Base-by-base conservation (phyloP, 2,797 vertebrate species). In the Adelosebastes latens region DNA sequence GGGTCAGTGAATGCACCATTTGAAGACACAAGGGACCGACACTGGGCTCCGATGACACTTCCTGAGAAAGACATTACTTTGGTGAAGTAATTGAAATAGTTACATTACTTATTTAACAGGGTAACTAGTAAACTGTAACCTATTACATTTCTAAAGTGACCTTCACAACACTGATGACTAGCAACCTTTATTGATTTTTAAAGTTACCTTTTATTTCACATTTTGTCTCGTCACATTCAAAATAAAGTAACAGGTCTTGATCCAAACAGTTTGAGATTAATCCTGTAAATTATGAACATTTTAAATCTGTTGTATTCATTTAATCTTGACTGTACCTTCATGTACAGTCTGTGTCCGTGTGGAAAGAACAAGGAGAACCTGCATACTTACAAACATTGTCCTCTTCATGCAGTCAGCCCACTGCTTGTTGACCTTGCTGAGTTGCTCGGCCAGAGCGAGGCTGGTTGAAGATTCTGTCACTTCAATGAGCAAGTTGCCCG, bases 341-440 rank as follows among this genome's bases (percentile, higher is more conserved):
- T 24, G 18, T 52, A n/a, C 58, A 56, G 13, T 66, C 3, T 62
- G 55, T 20, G 9, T 5, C n/a, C 2, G 1, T 16, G 31, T 39
- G 27, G 18, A 22, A 53, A 49, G 20, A 68, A 22, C 72, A 49
- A 0, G 27, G 32, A 60, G 8, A 31, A 39, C 18, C 11, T 32
- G 53, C 31, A 63, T 36, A 90, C 97, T 97, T 91, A 98, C 97
- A 81, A 96, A 96, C 39, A 88, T 94, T 6, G 95, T 91, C 87
- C 87, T 96, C 88, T 97, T 96, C 90, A 97, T 93, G 79, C 95
- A 93, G 31, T 96, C 97, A 14, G 95, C 95, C 98, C 98, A 98
- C 89, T 95, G 96, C 90, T 90, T 95, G 92, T 98, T 98, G 62
- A 98, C 69, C 67, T 93, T 95, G 84, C 96, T 94, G 87, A 98